These are phyloP conservation scores for Pseudochirops corinnae DNA, from an alignment of 2,797 vertebrate species.

Conservation along the genomic window DNA sequence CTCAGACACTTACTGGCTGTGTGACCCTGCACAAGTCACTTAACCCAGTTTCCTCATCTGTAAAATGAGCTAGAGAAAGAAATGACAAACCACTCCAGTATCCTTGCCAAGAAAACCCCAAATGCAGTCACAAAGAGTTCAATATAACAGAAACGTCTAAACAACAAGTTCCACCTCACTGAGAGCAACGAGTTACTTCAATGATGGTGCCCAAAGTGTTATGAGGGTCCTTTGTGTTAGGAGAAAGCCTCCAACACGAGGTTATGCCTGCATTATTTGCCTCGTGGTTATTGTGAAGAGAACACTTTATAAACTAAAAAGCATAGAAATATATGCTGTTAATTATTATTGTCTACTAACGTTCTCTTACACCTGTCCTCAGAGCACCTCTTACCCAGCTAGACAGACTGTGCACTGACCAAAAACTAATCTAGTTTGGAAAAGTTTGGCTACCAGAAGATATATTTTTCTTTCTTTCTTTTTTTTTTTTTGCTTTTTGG, in stretches of 20 bases:
- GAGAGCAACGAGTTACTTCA: background rate
- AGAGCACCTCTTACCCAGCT: background rate
- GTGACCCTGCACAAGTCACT: background rate
- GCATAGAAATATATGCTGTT: background rate
- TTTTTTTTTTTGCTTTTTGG: too few relatives aligned
- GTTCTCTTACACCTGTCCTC: background rate
- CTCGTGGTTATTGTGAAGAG: background rate
- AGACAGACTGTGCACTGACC: too few relatives aligned
- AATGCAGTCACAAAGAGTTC: background rate
- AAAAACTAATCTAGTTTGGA: too few relatives aligned
- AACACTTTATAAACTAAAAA: background rate
- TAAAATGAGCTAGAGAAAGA: background rate
- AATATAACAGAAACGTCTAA: background rate
- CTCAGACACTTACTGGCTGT: background rate
- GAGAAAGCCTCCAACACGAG: background rate
- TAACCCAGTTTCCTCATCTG: background rate
- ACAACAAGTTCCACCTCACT: background rate
- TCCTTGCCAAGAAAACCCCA: background rate
- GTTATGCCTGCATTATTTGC: background rate
- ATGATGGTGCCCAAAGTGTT: background rate
- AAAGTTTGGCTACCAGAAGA: background rate
- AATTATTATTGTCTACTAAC: background rate
- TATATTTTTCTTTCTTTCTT: too few relatives aligned
- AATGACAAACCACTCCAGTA: background rate
- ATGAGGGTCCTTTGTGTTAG: background rate